phyloP scores from a whole-genome alignment of 2,888 invertebrate species.

The Amphipyra tragopoginis region DNA sequence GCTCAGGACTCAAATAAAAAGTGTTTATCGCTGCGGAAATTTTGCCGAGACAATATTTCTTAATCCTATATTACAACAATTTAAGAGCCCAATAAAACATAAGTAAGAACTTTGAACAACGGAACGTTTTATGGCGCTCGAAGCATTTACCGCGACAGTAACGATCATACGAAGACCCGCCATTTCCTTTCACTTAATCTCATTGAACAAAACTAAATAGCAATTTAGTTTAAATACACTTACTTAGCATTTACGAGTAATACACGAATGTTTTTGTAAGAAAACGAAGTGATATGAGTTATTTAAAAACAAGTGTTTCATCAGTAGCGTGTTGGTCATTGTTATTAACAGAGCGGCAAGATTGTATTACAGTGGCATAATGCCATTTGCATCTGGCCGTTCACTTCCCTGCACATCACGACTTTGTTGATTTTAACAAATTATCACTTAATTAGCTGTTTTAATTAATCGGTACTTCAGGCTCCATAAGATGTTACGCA shows the following conservation, averaged over 20 bases:
- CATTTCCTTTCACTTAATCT: slow-evolving; percentile 49
- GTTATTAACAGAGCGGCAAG: slow-evolving; percentile 69
- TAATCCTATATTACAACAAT: slow-evolving; percentile 39
- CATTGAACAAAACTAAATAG: slow-evolving; percentile 15
- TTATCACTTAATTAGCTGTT: slow-evolving; percentile 49
- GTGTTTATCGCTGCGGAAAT: slow-evolving; percentile 14
- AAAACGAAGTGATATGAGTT: slow-evolving; percentile 20
- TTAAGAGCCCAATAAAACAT: slow-evolving; percentile 44
- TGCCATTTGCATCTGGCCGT: slow-evolving; percentile 59
- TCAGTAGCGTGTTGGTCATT: slow-evolving; percentile 48
- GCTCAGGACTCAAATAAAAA: slow-evolving; percentile 9
- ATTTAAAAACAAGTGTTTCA: slow-evolving; percentile 48
- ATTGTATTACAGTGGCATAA: slow-evolving; percentile 56
- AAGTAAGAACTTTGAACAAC: slow-evolving; percentile 41
- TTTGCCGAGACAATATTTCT: slow-evolving; percentile 40
- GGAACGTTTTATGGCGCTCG: slow-evolving; percentile 29
- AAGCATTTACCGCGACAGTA: slow-evolving; percentile 23
- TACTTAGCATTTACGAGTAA: slow-evolving; percentile 5
- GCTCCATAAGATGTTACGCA: slow-evolving; percentile 23
- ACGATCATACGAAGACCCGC: slow-evolving; percentile 24
- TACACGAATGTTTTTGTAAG: slow-evolving; percentile 3
- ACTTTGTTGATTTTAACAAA: slow-evolving; percentile 44
- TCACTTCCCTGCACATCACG: slow-evolving; percentile 58
- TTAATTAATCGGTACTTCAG: slow-evolving; percentile 31
- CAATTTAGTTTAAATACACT: slow-evolving; percentile 22